phyloP scores from a whole-genome alignment of 1,140 invertebrate species.

The Geopemphigus sp. region DNA sequence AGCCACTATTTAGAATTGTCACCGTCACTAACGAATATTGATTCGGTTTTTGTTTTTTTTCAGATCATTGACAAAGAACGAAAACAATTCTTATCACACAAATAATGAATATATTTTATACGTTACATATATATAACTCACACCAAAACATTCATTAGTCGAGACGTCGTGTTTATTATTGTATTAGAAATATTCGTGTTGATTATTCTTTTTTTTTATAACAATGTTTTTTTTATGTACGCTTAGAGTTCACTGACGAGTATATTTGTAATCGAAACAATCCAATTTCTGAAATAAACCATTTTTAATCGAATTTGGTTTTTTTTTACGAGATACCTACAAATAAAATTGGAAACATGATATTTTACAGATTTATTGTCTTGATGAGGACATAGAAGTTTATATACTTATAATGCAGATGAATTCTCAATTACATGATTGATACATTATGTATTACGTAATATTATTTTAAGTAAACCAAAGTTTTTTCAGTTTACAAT shows the following conservation, averaged over 20 bases:
- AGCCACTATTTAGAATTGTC: too few relatives aligned
- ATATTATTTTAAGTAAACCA: too few relatives aligned
- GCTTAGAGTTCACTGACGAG: conserved; percentile 5
- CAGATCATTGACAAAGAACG: conserved; percentile 4
- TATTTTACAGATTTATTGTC: too few relatives aligned
- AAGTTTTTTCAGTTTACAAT: too few relatives aligned
- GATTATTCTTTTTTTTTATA: conserved; percentile 6
- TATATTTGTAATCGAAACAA: conserved; percentile 37
- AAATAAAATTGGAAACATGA: too few relatives aligned
- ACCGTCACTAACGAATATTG: too few relatives aligned
- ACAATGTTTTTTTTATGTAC: conserved; percentile 20
- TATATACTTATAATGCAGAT: too few relatives aligned
- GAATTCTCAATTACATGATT: too few relatives aligned
- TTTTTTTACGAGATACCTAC: neutral
- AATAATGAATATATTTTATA: conserved; percentile 23
- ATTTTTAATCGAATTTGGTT: conserved; percentile 8
- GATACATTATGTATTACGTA: too few relatives aligned
- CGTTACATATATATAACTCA: too few relatives aligned
- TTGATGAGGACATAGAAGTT: too few relatives aligned
- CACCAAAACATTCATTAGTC: conserved; percentile 24
- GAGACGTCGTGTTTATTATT: conserved; percentile 23
- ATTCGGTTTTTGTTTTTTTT: neutral
- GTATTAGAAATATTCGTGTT: conserved; percentile 22
- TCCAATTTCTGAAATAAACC: conserved; percentile 44
- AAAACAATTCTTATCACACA: conserved; percentile 16